Conservation (phyloP, 2,113 vertebrate genomes). For the Larimichthys polyactis region DNA sequence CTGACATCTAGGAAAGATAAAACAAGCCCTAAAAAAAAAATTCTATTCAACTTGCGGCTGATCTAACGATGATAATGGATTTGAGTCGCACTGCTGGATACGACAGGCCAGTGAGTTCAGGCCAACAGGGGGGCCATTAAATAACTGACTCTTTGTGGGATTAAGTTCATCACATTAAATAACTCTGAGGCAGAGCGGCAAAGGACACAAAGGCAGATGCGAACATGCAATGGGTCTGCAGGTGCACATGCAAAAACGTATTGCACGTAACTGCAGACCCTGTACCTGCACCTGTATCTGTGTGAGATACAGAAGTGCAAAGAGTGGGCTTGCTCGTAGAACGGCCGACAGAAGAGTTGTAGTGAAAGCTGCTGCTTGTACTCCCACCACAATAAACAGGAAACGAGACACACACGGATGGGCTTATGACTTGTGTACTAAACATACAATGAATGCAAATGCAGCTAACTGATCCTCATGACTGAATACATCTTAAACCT, state of each 20-base stretch:
- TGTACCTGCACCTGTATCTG: too few relatives aligned
- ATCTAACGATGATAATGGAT: constrained; percentile 31
- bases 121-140: constrained; percentile 63
- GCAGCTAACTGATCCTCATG: not conserved
- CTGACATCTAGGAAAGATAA: not conserved
- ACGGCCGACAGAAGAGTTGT: not conserved
- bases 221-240: not conserved
- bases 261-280: too few relatives aligned
- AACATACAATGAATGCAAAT: not conserved
- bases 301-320: not conserved
- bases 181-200: constrained; percentile 31
- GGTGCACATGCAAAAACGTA: too few relatives aligned
- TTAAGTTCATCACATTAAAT: constrained; percentile 58
- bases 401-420: constrained; percentile 7
- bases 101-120: constrained; percentile 65
- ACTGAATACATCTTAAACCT: not conserved
- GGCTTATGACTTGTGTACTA: not conserved
- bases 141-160: constrained; percentile 45
- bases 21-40: not conserved
- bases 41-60: not conserved
- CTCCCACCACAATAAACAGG: not conserved
- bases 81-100: constrained; percentile 34
- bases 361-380: not conserved
- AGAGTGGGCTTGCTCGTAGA: not conserved
- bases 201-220: constrained; percentile 24